Base-by-base conservation (phyloP, 2,113 vertebrate species). In the Sinocyclocheilus grahami region DNA sequence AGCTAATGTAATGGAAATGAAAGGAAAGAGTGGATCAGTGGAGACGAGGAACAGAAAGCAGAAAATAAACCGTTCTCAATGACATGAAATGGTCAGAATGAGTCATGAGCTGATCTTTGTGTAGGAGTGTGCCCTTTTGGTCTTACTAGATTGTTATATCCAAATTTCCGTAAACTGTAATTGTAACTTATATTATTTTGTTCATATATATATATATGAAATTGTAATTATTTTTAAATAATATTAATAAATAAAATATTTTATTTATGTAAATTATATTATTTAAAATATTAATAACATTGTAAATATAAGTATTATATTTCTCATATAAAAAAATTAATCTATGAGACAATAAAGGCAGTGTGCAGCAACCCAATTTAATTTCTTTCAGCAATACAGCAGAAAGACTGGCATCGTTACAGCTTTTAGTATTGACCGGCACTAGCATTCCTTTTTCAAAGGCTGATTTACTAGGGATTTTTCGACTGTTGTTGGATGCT, bases 1-100 rank as follows among this genome's bases (percentile, higher is more conserved):
- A 18, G 37, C 71, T 83, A 79, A 89, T 89, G 86, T 83, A 85
- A 85, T 63, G 62, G 74, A 85, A 72, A 89, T 85, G 83, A 85
- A 85, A 82, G 14, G 55, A 37, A 74, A 82, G 30, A 3, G 24
- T 13, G 42, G 77, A 86, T 87, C 77, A 55, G 67, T 84, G 80
- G 75, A 67, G 37, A 82, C 8, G 24, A 82, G n/a, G 22, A 51
- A 77, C n/a, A 51, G 74, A 67, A 80, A 46, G 37, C 63, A 82
- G 16, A 67, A 79, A 82, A 82, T 30, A 82, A 65, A 30, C 22
- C n/a, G 4, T 14, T 51, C n/a, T 82, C 14, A 5, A 48, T 27
- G 16, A 48, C 60, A 18, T 48, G 79, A 65, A 65, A 67, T 67
- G 62, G 79, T 12, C 79, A 82, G 79, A 63, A 81, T 81, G 78